Evolutionary conservation across 35 echinoderm and acorn worm genomes (phyloP), one percentile per base, ranked within the genome.

Genomic region (Apostichopus californicus): DNA sequence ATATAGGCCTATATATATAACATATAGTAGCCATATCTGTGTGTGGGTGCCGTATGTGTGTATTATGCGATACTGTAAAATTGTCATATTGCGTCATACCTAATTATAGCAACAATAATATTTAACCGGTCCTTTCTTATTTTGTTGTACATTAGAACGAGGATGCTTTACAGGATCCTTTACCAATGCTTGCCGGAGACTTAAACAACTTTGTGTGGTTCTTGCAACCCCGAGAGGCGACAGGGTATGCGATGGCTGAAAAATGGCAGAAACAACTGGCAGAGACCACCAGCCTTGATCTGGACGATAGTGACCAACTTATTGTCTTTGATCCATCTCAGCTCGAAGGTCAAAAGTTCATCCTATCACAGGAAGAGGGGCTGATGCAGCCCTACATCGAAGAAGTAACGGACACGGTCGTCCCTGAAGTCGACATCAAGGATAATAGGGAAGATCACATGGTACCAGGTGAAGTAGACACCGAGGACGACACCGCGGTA

Each of bases 131-230:
- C 11, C 11, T 60, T 12, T 60, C 28, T 60, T 60, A 60, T 60
- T 60, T 60, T 60, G 6, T 9, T 9, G 7, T 60, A 60, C 6
- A 60, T 9, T 57, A 87, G 83, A 78, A 56, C 26, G 46, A 83
- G 54, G 93, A 83, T 55, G 92, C 96, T 54, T 61, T 95, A 9
- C 34, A 92, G n/a, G 96, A 98, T 59, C 83, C 93, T 13, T 73
- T 80, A 21, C 87, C 94, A 17, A 77, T 78, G 13, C 90, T 98
- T 7, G 92, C 81, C 2, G 86, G 90, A 34, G 55, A 70, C 52
- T 90, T 93, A 24, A 79, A 95, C 18, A 78, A 94, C 72, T 95
- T 99, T 64, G 87, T 93, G 34, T 99, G 97, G 97, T 99, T 99
- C 71, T 63, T 99, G 6, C 93, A 99, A 84, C 97, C 97, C 6